Percentiles rank a stretch among this genome's conserved stretches.
phyloP scores from a whole-genome alignment of 2,888 invertebrate genomes.

The Limnephilus rhombicus region DNA sequence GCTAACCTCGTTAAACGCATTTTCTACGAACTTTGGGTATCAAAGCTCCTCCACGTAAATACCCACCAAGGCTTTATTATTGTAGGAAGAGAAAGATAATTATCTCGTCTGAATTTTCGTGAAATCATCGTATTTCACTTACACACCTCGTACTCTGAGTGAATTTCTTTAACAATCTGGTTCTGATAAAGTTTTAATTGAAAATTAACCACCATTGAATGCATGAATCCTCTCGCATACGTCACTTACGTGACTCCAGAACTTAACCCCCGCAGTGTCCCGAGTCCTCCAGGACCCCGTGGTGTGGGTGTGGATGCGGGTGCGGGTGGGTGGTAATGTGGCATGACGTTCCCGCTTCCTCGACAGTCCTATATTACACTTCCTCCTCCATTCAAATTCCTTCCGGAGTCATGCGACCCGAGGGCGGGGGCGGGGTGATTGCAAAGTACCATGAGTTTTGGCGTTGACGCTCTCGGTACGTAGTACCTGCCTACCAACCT shows the following conservation, averaged over 20 bases:
- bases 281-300: not conserved
- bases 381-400: slow-evolving; percentile 38
- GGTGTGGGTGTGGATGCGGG: not conserved
- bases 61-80: not conserved
- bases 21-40: too few species aligned
- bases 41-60: too few species aligned
- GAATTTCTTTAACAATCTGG: not conserved
- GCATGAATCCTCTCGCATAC: not conserved
- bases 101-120: not conserved
- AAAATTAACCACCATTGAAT: not conserved
- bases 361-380: slow-evolving; percentile 30
- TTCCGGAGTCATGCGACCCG: slow-evolving; percentile 32
- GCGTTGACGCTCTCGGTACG: not conserved
- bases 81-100: not conserved
- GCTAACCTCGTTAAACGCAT: too few species aligned
- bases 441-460: not conserved
- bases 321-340: slow-evolving; percentile 19
- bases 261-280: not conserved
- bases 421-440: not conserved
- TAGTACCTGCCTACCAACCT: not conserved
- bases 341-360: slow-evolving; percentile 29
- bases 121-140: not conserved
- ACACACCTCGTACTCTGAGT: not conserved
- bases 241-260: not conserved
- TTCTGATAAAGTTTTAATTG: not conserved